Percentiles rank a stretch among this genome's conserved stretches.
phyloP scores from a whole-genome alignment of 2,113 vertebrate species.

The Morone chrysops region DNA sequence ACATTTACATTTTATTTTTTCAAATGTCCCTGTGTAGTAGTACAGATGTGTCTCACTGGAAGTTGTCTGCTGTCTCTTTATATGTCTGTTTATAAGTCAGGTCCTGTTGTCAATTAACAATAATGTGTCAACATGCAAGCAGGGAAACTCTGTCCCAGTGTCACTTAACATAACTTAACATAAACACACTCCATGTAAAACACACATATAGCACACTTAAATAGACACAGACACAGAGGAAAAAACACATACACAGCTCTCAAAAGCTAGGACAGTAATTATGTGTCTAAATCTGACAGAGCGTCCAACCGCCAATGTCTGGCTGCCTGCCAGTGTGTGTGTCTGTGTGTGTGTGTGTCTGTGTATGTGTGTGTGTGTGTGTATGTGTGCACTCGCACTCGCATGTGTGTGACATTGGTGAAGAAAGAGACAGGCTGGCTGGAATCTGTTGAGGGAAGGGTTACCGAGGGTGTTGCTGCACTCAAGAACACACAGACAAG shows the following conservation, averaged over 20 bases:
- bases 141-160: not conserved
- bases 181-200: constrained; percentile 22
- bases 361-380: constrained; percentile 17
- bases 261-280: constrained; percentile 63
- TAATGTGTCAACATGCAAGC: not conserved
- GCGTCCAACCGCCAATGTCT: constrained; percentile 61
- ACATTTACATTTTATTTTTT: not conserved
- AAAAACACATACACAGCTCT: constrained; percentile 37
- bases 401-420: constrained; percentile 31
- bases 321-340: constrained; percentile 49
- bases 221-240: constrained; percentile 32
- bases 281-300: constrained; percentile 73
- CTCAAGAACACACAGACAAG: constrained; percentile 13
- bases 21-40: not conserved
- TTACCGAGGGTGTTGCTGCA: constrained; percentile 54
- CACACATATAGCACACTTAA: constrained; percentile 19
- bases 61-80: not conserved
- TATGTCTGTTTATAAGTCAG: not conserved
- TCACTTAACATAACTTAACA: not conserved
- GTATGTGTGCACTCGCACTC: not conserved
- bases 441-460: constrained; percentile 52
- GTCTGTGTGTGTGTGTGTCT: constrained; percentile 44
- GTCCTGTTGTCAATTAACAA: not conserved
- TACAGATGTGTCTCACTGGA: not conserved
- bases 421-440: constrained; percentile 66